Base-by-base conservation (phyloP, 1,140 invertebrate genomes). In the Papilio aristodemus region DNA sequence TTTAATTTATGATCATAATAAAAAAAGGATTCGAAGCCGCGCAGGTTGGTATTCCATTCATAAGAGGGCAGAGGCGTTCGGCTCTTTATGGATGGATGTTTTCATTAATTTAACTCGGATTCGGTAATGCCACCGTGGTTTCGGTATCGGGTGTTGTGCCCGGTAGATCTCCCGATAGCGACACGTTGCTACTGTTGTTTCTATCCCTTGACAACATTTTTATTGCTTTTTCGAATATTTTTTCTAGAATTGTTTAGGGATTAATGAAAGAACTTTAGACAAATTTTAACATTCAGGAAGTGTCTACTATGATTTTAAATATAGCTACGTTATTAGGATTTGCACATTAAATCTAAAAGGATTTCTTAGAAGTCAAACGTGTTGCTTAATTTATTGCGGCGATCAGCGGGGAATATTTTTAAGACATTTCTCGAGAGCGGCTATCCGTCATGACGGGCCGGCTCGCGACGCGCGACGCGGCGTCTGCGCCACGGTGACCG, bases 31-130 rank as follows among this genome's bases (percentile, higher is more conserved):
- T 87, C 85, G 83, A 83, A 80, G 76, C 83, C 83, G 85, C 84
- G 75, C 83, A 79, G 84, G 83, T 84, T 87, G 91, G 91, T 87
- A 91, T 92, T 91, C 91, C 91, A 92, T 92, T 92, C 91, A 92
- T 85, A 88, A 90, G 83, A 77, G 83, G 70, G 82, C 79, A 81
- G 81, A 84, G 81, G 84, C 81, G 81, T 89, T 82, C 70, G 87
- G 80, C 68, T 84, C 78, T 88, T 89, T 89, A 90, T 88, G 83
- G 84, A 79, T 87, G 85, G 81, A 91, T 90, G 87, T 89, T 91
- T 91, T 90, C 87, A 91, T 91, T 89, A 91, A 90, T 91, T 90
- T 88, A 89, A 86, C 81, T 71, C 73, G 78, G 81, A 83, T 83
- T 78, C 70, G 75, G 74, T 74, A 69, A 74, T 81, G 80, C 79